A percentile compares a stretch with the other conserved stretches of the same genome.
Conservation (phyloP, 1,140 invertebrate genomes). For the Caerostris darwini region DNA sequence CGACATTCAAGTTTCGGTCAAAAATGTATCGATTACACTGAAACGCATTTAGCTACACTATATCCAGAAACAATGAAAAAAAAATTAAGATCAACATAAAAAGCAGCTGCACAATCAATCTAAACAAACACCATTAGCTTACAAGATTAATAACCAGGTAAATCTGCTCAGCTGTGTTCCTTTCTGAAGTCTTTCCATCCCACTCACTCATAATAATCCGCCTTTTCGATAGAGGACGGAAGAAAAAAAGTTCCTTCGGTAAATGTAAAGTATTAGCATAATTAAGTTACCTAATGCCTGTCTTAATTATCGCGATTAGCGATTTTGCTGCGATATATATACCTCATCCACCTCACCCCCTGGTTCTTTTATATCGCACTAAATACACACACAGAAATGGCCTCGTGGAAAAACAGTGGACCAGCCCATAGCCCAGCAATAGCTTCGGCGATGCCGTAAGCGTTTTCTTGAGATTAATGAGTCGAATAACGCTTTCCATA, state of each 20-base stretch:
- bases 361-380: neutral
- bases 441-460: constrained; percentile 24
- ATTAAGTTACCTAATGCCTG: constrained; percentile 66
- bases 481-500: constrained; percentile 66
- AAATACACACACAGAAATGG: neutral
- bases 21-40: neutral
- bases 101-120: neutral
- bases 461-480: constrained; percentile 54
- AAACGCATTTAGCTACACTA: neutral
- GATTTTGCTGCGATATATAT: constrained; percentile 14
- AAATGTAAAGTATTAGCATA: constrained; percentile 62
- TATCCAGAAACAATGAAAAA: neutral
- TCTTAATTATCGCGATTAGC: constrained; percentile 60
- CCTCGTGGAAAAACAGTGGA: neutral
- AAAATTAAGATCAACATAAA: neutral
- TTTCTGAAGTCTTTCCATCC: neutral
- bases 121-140: neutral
- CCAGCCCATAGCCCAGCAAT: neutral
- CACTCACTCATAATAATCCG: neutral
- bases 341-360: neutral
- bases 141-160: constrained; percentile 20
- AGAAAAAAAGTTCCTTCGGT: neutral
- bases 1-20: no score
- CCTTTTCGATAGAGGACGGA: neutral
- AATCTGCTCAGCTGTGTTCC: neutral